Evolutionary conservation across 2,113 vertebrate genomes (phyloP).

Genomic region (Tupaia tana): DNA sequence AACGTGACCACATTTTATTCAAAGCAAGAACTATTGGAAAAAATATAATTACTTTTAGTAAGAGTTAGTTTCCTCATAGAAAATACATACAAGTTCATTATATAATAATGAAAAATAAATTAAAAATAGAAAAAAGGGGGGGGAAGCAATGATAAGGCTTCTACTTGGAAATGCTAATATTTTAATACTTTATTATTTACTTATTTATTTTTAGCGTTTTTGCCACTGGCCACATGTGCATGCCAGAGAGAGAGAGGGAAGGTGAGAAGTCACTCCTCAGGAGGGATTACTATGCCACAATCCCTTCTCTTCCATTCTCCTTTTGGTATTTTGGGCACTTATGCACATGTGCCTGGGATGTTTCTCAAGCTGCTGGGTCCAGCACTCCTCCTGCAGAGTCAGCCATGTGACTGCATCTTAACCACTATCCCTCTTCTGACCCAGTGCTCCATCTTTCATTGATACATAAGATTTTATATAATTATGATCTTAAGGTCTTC

Average conservation of each 20-base stretch:
- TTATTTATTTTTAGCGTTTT: too few relatives aligned
- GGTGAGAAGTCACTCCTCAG: too few relatives aligned
- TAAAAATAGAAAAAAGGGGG: background rate
- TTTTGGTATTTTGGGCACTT: too few relatives aligned
- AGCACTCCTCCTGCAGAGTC: too few relatives aligned
- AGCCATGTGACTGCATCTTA: too few relatives aligned
- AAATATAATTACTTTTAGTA: slow-evolving; percentile 60
- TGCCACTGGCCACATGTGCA: too few relatives aligned
- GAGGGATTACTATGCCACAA: too few relatives aligned
- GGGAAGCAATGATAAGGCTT: background rate
- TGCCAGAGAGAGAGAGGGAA: too few relatives aligned
- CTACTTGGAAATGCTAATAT: background rate
- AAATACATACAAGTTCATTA: background rate
- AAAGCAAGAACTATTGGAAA: background rate
- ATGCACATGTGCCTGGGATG: too few relatives aligned
- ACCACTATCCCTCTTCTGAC: too few relatives aligned
- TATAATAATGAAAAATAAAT: slow-evolving; percentile 28
- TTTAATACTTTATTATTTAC: background rate
- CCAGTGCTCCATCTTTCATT: rapidly evolving
- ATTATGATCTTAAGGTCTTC: background rate
- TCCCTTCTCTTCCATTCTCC: too few relatives aligned
- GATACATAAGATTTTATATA: background rate
- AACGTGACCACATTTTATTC: background rate
- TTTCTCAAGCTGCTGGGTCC: too few relatives aligned
- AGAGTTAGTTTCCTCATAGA: slow-evolving; percentile 18